Percentiles rank a stretch among this genome's conserved stretches.
These are phyloP conservation scores for Xylophagus ater DNA, from an alignment of 2,888 invertebrate species.

Conservation along the genomic window DNA sequence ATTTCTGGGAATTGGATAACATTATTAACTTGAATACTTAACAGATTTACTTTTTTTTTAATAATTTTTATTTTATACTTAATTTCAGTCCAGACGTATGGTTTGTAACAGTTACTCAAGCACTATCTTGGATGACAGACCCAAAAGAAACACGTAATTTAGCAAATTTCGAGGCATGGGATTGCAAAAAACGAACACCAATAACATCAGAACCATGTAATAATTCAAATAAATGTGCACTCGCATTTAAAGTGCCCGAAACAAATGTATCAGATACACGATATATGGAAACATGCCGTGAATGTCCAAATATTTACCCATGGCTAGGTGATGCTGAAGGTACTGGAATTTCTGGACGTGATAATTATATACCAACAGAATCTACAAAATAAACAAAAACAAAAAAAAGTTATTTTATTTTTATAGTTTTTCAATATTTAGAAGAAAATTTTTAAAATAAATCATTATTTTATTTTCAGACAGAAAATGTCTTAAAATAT, in stretches of 20 bases:
- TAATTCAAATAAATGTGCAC: conserved; percentile 70
- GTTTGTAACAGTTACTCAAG: conserved; percentile 78
- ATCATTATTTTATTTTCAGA: too few species aligned
- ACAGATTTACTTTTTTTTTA: not conserved
- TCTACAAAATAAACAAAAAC: conserved; percentile 13
- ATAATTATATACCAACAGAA: conserved; percentile 50
- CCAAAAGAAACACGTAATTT: conserved; percentile 60
- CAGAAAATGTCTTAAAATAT: too few species aligned
- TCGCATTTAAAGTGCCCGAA: conserved; percentile 65
- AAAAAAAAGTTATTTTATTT: too few species aligned
- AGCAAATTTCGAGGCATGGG: conserved; percentile 68
- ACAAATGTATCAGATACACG: conserved; percentile 69
- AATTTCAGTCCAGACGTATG: conserved; percentile 67
- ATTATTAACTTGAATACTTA: not conserved
- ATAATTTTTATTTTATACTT: not conserved
- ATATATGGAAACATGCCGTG: conserved; percentile 77
- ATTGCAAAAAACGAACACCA: conserved; percentile 61
- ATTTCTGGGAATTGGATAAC: too few species aligned
- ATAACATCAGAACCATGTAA: conserved; percentile 66
- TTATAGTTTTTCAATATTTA: too few species aligned
- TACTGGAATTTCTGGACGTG: conserved; percentile 64
- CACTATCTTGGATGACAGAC: conserved; percentile 83
- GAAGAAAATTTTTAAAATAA: too few species aligned
- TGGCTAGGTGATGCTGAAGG: conserved; percentile 84
- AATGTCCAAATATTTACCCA: conserved; percentile 76